These are phyloP conservation scores for Macrosoma leucophasiata DNA, from an alignment of 2,888 invertebrate species.

Conservation along the genomic window DNA sequence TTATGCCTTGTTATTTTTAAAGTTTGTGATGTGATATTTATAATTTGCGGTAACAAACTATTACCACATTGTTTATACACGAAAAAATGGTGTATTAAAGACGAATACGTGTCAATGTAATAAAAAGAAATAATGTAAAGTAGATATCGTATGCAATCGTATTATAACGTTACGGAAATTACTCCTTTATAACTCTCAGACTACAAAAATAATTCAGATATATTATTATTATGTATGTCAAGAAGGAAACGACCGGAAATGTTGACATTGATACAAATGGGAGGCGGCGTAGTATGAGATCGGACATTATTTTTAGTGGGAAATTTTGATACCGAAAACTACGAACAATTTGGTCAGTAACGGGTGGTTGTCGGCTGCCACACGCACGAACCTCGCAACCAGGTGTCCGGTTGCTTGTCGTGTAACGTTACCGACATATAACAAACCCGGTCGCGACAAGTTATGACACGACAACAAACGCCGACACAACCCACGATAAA, in stretches of 20 bases:
- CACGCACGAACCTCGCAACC: conserved; percentile 50
- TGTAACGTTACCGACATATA: conserved; percentile 50
- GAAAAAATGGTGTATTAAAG: too few species aligned
- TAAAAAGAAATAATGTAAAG: too few species aligned
- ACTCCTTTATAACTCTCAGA: too few species aligned
- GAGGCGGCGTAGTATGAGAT: too few species aligned
- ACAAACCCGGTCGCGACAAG: conserved; percentile 52
- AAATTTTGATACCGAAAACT: neutral
- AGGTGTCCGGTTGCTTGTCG: conserved; percentile 60
- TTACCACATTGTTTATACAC: conserved; percentile 14
- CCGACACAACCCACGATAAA: conserved; percentile 44
- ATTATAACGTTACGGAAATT: too few species aligned
- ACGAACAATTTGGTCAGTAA: conserved; percentile 1
- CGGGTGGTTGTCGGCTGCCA: conserved; percentile 31
- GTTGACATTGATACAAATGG: too few species aligned
- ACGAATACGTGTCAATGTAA: too few species aligned
- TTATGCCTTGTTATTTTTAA: conserved; percentile 70
- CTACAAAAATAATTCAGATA: too few species aligned
- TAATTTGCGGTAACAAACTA: conserved; percentile 25
- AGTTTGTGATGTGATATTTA: conserved; percentile 31
- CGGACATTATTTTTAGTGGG: too few species aligned
- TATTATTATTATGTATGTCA: too few species aligned
- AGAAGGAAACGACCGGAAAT: too few species aligned
- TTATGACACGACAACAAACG: conserved; percentile 65
- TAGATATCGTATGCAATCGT: too few species aligned